Conservation (phyloP, 2,888 invertebrate genomes). For the Pammene fasciana region DNA sequence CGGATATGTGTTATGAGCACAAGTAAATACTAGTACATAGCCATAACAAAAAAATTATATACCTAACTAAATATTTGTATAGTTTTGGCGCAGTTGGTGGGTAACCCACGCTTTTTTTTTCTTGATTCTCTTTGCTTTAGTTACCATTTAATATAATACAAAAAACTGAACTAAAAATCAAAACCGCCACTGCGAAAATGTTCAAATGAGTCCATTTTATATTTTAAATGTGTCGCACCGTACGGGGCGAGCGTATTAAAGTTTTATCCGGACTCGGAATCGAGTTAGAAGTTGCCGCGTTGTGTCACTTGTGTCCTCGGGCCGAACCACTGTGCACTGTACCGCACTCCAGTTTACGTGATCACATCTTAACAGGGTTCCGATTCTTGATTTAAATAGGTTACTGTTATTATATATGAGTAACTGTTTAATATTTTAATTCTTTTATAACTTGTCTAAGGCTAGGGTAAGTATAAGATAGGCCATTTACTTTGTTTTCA, state of each 20-base stretch:
- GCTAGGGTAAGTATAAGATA: too few species aligned
- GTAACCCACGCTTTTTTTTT: too few species aligned
- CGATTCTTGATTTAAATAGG: too few species aligned
- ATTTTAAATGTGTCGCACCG: conserved; percentile 29
- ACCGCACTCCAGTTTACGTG: background rate
- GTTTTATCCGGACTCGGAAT: conserved; percentile 22
- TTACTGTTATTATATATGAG: too few species aligned
- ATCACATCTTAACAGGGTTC: background rate
- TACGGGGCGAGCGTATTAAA: conserved; percentile 16
- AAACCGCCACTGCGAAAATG: conserved; percentile 20
- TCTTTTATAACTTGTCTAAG: too few species aligned
- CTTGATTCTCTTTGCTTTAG: background rate
- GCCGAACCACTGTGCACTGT: conserved; percentile 12
- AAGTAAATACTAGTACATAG: too few species aligned
- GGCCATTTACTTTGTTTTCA: too few species aligned
- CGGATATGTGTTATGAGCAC: too few species aligned
- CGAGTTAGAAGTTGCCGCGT: conserved; percentile 21
- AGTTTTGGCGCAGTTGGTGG: too few species aligned
- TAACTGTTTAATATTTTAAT: too few species aligned
- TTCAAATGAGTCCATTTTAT: conserved; percentile 26
- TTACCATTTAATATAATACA: conserved; percentile 6
- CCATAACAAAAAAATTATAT: too few species aligned
- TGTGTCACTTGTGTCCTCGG: conserved; percentile 14
- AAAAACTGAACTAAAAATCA: conserved; percentile 16
- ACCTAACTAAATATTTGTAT: too few species aligned